Percentiles rank a stretch among this genome's conserved stretches.
These are phyloP conservation scores for Mastomys coucha DNA, from an alignment of 2,113 vertebrate genomes.

Conservation along the genomic window DNA sequence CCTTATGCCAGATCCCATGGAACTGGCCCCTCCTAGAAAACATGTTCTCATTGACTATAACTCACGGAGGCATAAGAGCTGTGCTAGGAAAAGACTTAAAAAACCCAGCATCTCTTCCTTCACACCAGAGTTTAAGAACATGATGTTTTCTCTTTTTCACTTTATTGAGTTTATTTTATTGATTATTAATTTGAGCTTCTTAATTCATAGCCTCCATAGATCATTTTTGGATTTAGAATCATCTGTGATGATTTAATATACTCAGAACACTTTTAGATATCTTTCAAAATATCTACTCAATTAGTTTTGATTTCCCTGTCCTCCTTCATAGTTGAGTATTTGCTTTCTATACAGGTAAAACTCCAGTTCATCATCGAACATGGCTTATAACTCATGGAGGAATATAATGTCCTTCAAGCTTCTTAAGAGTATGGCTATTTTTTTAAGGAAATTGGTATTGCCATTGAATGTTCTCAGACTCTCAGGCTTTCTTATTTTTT, in stretches of 20 bases:
- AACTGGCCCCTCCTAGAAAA: background rate
- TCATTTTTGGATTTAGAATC: background rate
- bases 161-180: background rate
- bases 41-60: background rate
- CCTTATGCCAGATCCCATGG: background rate
- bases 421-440: background rate
- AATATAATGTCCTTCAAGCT: background rate
- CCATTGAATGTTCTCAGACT: slow-evolving; percentile 24
- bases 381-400: background rate
- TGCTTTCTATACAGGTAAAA: background rate
- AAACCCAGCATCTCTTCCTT: background rate
- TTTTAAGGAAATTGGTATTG: slow-evolving; percentile 37
- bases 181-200: background rate
- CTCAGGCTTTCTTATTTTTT: background rate
- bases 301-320: background rate
- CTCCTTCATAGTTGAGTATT: background rate
- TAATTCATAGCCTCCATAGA: background rate
- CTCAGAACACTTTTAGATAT: background rate
- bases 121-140: background rate
- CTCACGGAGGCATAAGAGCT: background rate
- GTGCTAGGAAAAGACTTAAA: background rate
- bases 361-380: background rate
- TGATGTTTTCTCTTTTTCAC: background rate
- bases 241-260: background rate
- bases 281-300: slow-evolving; percentile 1